Base-by-base conservation (phyloP, 2,797 vertebrate species). In the Adrianichthys oophorus region DNA sequence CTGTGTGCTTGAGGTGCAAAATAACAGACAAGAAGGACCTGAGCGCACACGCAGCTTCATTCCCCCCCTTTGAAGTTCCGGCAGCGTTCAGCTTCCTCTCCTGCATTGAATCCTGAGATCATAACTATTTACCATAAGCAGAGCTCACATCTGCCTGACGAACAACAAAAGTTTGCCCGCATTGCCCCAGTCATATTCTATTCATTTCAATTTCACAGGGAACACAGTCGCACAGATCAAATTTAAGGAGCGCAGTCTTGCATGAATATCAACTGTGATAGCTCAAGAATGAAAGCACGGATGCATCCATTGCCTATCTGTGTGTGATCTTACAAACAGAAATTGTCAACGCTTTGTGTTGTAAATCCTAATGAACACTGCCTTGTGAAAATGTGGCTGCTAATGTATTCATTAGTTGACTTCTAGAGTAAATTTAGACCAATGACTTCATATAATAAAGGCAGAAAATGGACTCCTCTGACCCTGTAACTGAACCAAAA, bases 241-340 rank as follows among this genome's bases (percentile, higher is more conserved):
- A 84, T 77, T 72, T 73, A 80, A 58, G 67, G 65, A 60, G 68
- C 65, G 77, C 82, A 80, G 68, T 68, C 75, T 74, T 74, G 79
- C 82, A 80, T 81, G 83, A 87, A 88, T 85, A 86, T 82, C 79
- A 84, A 56, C 73, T 18, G 65, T 78, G 77, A 85, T 76, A 72
- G 77, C 73, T 72, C 58, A 62, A 74, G 68, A 77, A 70, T 48
- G 56, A 73, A 80, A 69, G 48, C 65, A 65, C 62, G 67, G 72
- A 79, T 43, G 61, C 65, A 60, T 60, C 56, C 60, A 60, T 48
- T 46, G 63, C 65, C 44, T 73, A 48, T 68, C 59, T 70, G 46
- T 77, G 61, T 65, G 61, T 62, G 68, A 77, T 78, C 65, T 79
- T 60, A 60, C 45, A 40, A 37, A 24, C n/a, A 58, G 56, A 70